Evolutionary conservation across 2,888 invertebrate species (phyloP), one percentile per base, ranked within the genome.

Genomic region (Heterodera filipjevi): DNA sequence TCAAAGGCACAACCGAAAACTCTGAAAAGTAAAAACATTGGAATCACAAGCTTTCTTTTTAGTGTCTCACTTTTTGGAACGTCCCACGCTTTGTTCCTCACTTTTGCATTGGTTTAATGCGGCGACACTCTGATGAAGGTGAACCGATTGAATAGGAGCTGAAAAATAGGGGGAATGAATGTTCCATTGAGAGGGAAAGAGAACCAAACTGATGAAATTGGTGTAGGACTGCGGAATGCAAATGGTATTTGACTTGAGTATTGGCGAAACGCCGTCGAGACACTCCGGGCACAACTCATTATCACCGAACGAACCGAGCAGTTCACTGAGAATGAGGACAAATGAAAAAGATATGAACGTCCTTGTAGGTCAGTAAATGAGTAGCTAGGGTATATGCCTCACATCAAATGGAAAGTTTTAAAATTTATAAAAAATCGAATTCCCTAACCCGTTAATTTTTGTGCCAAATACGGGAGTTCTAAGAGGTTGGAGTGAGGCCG

Each of bases 231-330:
- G 82, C 6, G 89, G 89, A 79, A 89, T 87, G 19, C 81, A 84
- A 35, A 87, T 84, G 19, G 83, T 83, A 14, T 72, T 39, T 39
- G 68, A n/a, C 86, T 90, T 90, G 3, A 91, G 85, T 81, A 91
- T 90, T 30, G 89, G 86, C 81, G 90, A 90, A 22, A 91, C 91
- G 12, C 91, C 91, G 86, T 91, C 91, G 22, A 88, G 77, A 32
- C 82, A 74, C 90, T 99, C 99, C 0, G 99, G 99, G 0, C 96
- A 96, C 19, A 99, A 92, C 91, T 99, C 99, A 90, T 99, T 99
- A 90, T 99, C 99, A 32, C 96, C 96, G 92, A 99, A 99, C 1
- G 97, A 97, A 0, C 95, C 98, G 76, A 99, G 91, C 70, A 99
- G 91, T 91, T 99, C 99, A 0, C 97, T 97, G 68, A 33, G 8